Evolutionary conservation across 2,113 vertebrate genomes (phyloP), one percentile per base, ranked within the genome.

Genomic region (Cololabis saira): DNA sequence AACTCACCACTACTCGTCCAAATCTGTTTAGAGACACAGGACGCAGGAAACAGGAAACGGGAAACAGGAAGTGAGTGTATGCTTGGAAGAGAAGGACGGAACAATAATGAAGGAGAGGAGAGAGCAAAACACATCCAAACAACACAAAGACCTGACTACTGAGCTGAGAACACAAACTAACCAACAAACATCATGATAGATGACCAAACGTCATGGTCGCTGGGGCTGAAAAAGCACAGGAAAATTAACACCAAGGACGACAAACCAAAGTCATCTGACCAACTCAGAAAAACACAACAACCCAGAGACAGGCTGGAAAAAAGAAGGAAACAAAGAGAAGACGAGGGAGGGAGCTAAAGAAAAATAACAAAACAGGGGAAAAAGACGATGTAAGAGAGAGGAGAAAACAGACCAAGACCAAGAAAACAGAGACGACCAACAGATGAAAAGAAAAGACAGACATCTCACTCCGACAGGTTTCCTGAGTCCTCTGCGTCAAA

Each of bases 51-150:
- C 21, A 71, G 76, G 67, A 85, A 77, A 74, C 59, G 14, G 75
- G 82, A 88, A 73, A 78, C n/a, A 7, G 84, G 78, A 83, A 86
- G 67, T 67, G 59, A 65, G 47, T 27, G 62, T 52, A 42, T 59
- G 19, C 27, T 48, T 33, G 40, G 14, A 69, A 17, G 51, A 56
- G 43, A 75, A 71, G 21, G 42, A 78, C 3, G 0, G 22, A n/a
- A 67, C 52, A 67, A 63, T 15, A 63, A 58, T 10, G 7, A 17
- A 50, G 19, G 13, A 55, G 12, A 18, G 17, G 54, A 5, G 54
- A 5, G 6, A 57, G n/a, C 13, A 62, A 22, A 42, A 72, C 6
- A 77, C 12, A 14, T 53, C 56, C 45, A 52, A 30, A 79, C 5
- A 68, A 17, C 21, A 22, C 43, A 1, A 13, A 15, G 14, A 16